These are phyloP conservation scores for Paragorgia papillata DNA, from an alignment of 92 coral and sea anemone genomes.

Conservation along the genomic window DNA sequence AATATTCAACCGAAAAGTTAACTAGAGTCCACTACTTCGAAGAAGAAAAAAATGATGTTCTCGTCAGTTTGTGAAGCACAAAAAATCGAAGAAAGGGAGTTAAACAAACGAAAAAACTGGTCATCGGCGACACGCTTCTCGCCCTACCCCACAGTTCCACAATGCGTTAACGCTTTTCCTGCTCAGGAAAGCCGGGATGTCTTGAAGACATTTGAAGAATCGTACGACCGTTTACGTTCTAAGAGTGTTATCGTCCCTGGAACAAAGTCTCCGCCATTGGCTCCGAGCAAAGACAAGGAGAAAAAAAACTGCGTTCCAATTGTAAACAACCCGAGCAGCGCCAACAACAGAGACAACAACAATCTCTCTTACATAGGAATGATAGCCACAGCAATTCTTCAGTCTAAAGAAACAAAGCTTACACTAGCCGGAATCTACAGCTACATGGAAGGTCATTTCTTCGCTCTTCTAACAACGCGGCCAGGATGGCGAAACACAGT, in stretches of 20 bases:
- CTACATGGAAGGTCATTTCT: constrained; percentile 24
- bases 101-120: constrained; percentile 15
- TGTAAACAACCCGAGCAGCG: not conserved
- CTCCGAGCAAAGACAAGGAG: not conserved
- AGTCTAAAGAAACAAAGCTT: constrained; percentile 3
- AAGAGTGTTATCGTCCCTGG: not conserved
- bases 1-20: no score
- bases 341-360: constrained; percentile 16
- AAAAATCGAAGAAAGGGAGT: not conserved
- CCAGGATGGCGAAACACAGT: constrained; percentile 30
- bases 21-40: no score
- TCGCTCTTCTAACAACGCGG: not conserved
- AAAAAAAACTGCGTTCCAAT: not conserved
- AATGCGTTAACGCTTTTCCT: not conserved
- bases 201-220: constrained; percentile 23
- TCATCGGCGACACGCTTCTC: not conserved
- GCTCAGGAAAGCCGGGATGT: constrained; percentile 12
- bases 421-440: constrained; percentile 13
- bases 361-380: constrained; percentile 23
- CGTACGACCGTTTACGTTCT: constrained; percentile 8
- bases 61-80: not conserved
- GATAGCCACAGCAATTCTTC: constrained; percentile 25
- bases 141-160: constrained; percentile 3
- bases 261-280: not conserved
- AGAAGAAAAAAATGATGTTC: not conserved